phyloP scores from a whole-genome alignment of 2,113 vertebrate species.

The Perognathus longimembris region DNA sequence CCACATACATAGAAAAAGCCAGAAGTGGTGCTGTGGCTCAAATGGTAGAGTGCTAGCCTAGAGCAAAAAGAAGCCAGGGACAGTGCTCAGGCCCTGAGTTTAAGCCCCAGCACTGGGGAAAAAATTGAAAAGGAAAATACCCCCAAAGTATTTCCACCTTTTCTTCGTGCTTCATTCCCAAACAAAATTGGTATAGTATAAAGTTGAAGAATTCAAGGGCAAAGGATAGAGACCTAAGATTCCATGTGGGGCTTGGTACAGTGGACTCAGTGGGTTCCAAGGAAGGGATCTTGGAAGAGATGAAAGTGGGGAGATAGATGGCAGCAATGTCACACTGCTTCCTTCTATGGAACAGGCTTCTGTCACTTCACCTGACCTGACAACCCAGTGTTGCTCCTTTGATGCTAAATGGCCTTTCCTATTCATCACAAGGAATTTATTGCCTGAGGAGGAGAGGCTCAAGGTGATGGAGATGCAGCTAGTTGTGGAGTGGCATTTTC shows the following conservation, averaged over 20 bases:
- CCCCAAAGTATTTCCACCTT: not conserved
- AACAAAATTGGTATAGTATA: not conserved
- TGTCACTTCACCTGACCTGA: not conserved
- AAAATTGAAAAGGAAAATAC: not conserved
- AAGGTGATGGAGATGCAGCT: not conserved
- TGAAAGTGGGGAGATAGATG: too few species aligned
- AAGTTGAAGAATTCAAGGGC: not conserved
- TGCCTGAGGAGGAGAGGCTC: not conserved
- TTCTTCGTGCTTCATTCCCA: not conserved
- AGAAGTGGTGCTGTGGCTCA: too few species aligned
- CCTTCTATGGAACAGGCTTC: not conserved
- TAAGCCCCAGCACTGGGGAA: too few species aligned
- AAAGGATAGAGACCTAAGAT: not conserved
- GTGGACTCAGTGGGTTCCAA: too few species aligned
- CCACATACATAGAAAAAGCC: too few species aligned
- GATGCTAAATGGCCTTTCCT: slow-evolving; percentile 5
- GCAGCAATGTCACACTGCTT: not conserved
- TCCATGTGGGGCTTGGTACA: too few species aligned
- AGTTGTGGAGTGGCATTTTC: not conserved
- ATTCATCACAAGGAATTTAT: not conserved
- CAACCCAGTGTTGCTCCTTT: not conserved
- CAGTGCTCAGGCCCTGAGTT: too few species aligned
- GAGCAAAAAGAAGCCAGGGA: too few species aligned
- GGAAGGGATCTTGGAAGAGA: too few species aligned
- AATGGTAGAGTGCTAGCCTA: too few species aligned